Conservation (phyloP, 1,140 invertebrate genomes). For the Drosophila orosa region DNA sequence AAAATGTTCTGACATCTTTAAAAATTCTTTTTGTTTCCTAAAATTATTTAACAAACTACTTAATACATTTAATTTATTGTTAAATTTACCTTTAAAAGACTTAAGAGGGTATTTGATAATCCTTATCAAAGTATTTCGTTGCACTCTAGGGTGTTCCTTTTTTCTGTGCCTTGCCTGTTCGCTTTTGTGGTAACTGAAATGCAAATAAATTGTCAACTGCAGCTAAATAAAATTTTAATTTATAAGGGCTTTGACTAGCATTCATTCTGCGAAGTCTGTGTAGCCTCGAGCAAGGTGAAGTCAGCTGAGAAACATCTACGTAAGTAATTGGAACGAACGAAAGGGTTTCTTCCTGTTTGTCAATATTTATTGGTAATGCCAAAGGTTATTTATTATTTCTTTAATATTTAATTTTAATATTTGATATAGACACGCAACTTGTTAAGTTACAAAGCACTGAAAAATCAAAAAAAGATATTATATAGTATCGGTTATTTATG, state of each 20-base stretch:
- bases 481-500: too few relatives aligned
- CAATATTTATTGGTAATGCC: conserved; percentile 20
- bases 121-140: neutral
- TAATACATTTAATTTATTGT: too few relatives aligned
- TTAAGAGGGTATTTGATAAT: neutral
- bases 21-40: too few relatives aligned
- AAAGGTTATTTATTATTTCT: too few relatives aligned
- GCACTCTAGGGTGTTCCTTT: neutral
- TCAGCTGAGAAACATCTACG: conserved; percentile 14
- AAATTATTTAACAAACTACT: too few relatives aligned
- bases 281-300: conserved; percentile 11
- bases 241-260: conserved; percentile 68
- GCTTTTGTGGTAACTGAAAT: conserved; percentile 77
- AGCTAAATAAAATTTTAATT: conserved; percentile 82
- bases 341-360: conserved; percentile 1
- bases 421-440: neutral
- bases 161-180: conserved; percentile 11
- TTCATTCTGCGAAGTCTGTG: neutral
- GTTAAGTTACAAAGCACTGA: neutral
- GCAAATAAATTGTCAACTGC: conserved; percentile 81
- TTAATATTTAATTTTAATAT: neutral
- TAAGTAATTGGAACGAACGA: conserved; percentile 19
- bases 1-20: too few relatives aligned
- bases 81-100: neutral
- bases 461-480: neutral